Evolutionary conservation across 2,113 vertebrate species (phyloP).

Genomic region (Rhadina sibilatrix): DNA sequence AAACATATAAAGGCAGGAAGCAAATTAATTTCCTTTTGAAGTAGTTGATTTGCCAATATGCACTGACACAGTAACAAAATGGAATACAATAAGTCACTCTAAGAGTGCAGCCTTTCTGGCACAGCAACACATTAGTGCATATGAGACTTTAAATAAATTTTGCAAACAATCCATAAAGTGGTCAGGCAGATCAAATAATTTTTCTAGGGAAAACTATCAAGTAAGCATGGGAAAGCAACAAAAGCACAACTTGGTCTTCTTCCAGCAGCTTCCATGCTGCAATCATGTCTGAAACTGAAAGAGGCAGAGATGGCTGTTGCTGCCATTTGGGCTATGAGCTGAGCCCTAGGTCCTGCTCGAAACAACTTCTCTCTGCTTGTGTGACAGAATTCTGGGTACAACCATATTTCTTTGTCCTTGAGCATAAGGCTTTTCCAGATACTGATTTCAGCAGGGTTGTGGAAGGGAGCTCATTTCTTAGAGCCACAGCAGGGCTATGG

Average conservation of each 20-base stretch:
- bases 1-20: conserved; percentile 28
- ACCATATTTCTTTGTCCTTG: background rate
- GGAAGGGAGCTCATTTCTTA: background rate
- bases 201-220: background rate
- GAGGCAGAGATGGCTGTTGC: background rate
- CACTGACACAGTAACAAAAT: background rate
- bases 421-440: background rate
- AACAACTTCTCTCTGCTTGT: background rate
- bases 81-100: background rate
- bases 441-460: background rate
- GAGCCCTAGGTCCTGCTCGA: background rate
- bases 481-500: background rate
- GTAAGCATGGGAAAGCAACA: conserved; percentile 6
- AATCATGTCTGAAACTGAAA: background rate
- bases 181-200: background rate
- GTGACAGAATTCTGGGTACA: background rate
- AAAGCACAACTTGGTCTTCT: background rate
- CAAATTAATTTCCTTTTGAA: conserved; percentile 40
- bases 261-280: background rate
- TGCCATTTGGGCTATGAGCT: background rate
- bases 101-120: background rate
- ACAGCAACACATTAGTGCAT: background rate
- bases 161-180: background rate
- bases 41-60: background rate
- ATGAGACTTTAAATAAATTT: background rate